Evolutionary conservation across 2,888 invertebrate species (phyloP).

Genomic region (Spodoptera littoralis): DNA sequence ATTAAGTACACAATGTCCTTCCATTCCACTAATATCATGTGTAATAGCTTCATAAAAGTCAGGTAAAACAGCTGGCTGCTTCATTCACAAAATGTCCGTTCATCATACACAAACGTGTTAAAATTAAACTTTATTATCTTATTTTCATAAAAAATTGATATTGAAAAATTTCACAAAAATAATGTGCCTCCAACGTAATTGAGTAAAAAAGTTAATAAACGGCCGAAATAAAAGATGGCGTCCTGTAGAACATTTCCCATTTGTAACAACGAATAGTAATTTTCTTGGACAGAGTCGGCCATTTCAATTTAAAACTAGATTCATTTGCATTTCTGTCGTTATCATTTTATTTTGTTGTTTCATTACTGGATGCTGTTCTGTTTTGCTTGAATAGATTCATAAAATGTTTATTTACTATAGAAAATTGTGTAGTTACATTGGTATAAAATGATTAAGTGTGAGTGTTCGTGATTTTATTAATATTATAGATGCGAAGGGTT

Average conservation of each 20-base stretch:
- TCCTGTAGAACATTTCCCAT: conserved; percentile 53
- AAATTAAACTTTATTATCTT: conserved; percentile 15
- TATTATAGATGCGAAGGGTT: no score
- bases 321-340: conserved; percentile 65
- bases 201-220: conserved; percentile 56
- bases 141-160: conserved; percentile 41
- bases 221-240: conserved; percentile 55
- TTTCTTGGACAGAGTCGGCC: conserved; percentile 53
- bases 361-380: conserved; percentile 41
- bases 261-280: conserved; percentile 59
- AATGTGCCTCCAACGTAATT: conserved; percentile 47
- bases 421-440: no score
- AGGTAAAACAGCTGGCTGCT: no score
- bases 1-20: no score
- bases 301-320: conserved; percentile 66
- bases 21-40: no score
- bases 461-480: no score
- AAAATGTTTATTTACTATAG: no score
- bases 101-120: not conserved
- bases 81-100: no score
- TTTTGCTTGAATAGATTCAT: conserved; percentile 13
- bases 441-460: no score
- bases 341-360: conserved; percentile 53
- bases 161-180: conserved; percentile 30
- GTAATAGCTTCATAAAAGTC: no score